Evolutionary conservation across 1,140 invertebrate species (phyloP).

Genomic region (Sesamia nonagrioides): DNA sequence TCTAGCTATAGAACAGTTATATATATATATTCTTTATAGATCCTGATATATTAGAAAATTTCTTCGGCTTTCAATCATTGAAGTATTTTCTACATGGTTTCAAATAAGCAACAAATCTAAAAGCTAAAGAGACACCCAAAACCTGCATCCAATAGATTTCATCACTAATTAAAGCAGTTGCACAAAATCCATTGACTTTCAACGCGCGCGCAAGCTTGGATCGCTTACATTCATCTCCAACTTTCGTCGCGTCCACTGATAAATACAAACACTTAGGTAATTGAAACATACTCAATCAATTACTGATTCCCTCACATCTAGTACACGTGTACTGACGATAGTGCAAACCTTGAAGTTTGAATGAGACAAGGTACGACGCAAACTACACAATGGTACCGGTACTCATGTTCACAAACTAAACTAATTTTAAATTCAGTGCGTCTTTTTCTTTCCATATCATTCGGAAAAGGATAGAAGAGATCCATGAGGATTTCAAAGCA

Average conservation of each 20-base stretch:
- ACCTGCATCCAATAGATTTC: conserved; percentile 6
- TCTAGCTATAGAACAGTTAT: too few species aligned
- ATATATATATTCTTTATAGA: too few species aligned
- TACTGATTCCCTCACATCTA: conserved; percentile 7
- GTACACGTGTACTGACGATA: conserved; percentile 31
- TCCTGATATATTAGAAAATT: too few species aligned
- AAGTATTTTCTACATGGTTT: background rate
- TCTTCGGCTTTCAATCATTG: too few species aligned
- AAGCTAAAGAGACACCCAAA: background rate
- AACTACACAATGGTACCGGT: too few species aligned
- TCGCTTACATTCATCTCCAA: background rate
- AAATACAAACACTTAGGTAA: conserved; percentile 37
- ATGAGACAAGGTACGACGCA: background rate
- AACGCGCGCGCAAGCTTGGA: conserved; percentile 11
- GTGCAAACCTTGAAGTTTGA: background rate
- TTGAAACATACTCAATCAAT: conserved; percentile 34
- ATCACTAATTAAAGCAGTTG: conserved; percentile 4
- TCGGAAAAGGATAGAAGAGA: too few species aligned
- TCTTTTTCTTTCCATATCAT: too few species aligned
- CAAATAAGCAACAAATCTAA: background rate
- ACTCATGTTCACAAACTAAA: too few species aligned
- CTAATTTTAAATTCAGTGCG: too few species aligned
- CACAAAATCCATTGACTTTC: background rate
- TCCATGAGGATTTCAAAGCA: too few species aligned
- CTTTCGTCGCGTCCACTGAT: conserved; percentile 15